A percentile compares a stretch with the other conserved stretches of the same genome.
Conservation (phyloP, 2,888 invertebrate genomes). For the Melieria omissa region DNA sequence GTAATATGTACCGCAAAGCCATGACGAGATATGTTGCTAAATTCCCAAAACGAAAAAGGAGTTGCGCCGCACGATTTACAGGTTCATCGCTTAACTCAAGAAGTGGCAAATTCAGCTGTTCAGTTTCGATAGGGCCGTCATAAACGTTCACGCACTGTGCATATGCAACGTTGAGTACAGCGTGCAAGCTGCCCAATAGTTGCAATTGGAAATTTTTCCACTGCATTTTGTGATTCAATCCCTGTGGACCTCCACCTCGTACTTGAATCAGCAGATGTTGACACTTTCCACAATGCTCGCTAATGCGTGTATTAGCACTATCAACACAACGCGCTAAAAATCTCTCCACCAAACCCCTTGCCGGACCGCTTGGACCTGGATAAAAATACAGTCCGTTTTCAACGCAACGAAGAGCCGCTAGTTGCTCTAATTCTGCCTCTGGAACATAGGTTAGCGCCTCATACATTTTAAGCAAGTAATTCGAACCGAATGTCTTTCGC, state of each 20-base stretch:
- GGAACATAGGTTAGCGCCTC: conserved; percentile 47
- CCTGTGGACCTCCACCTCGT: conserved; percentile 55
- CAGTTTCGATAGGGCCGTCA: conserved; percentile 45
- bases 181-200: conserved; percentile 52
- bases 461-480: conserved; percentile 52
- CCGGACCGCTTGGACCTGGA: conserved; percentile 54
- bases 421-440: conserved; percentile 36
- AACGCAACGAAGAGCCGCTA: conserved; percentile 51
- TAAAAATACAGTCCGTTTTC: conserved; percentile 53
- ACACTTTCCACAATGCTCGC: conserved; percentile 54
- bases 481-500: conserved; percentile 50
- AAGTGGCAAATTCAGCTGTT: conserved; percentile 38
- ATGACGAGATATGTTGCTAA: conserved; percentile 47
- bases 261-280: conserved; percentile 59
- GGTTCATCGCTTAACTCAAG: conserved; percentile 51
- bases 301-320: conserved; percentile 44
- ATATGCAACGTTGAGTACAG: conserved; percentile 50
- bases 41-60: conserved; percentile 51
- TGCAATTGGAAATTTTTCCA: conserved; percentile 56
- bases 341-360: conserved; percentile 51
- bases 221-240: conserved; percentile 52
- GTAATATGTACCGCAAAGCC: conserved; percentile 47
- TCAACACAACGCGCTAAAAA: conserved; percentile 53
- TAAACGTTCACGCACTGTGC: conserved; percentile 51
- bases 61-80: conserved; percentile 49